phyloP scores from a whole-genome alignment of 1,140 invertebrate genomes.

The Nylanderia fulva region DNA sequence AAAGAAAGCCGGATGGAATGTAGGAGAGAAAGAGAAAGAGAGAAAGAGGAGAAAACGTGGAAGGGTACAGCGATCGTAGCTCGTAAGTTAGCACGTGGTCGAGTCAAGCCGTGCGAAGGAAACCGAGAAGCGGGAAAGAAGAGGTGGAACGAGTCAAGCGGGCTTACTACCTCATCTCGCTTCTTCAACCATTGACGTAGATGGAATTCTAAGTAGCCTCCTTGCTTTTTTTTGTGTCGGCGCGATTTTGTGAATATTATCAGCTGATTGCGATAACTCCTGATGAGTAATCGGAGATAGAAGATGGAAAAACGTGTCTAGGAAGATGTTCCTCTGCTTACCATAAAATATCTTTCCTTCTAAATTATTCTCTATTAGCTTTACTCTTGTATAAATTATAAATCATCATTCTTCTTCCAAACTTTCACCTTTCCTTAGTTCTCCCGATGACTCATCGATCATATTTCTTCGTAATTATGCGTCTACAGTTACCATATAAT shows the following conservation, averaged over 20 bases:
- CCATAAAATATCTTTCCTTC: neutral
- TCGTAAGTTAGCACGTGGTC: constrained; percentile 85
- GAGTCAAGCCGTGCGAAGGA: constrained; percentile 78
- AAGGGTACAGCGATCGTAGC: constrained; percentile 79
- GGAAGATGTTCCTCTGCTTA: neutral
- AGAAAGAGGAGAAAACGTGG: constrained; percentile 70
- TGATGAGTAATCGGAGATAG: neutral
- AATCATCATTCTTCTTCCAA: neutral
- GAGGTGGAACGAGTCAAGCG: constrained; percentile 76
- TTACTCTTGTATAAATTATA: neutral
- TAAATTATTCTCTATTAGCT: neutral
- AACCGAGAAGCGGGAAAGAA: constrained; percentile 77
- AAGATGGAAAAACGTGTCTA: neutral
- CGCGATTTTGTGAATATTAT: constrained; percentile 58
- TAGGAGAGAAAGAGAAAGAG: constrained; percentile 59
- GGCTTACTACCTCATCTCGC: constrained; percentile 74
- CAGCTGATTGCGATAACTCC: constrained; percentile 35
- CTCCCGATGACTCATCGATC: neutral
- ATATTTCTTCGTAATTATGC: neutral
- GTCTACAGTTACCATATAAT: neutral
- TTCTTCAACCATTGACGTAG: constrained; percentile 74
- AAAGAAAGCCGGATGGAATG: constrained; percentile 16
- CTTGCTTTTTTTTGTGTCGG: constrained; percentile 56
- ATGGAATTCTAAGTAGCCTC: constrained; percentile 72
- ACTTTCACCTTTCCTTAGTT: neutral